A percentile compares a stretch with the other conserved stretches of the same genome.
Evolutionary conservation across 2,888 invertebrate species (phyloP).

Genomic region (Lordiphosa fenestrarum): DNA sequence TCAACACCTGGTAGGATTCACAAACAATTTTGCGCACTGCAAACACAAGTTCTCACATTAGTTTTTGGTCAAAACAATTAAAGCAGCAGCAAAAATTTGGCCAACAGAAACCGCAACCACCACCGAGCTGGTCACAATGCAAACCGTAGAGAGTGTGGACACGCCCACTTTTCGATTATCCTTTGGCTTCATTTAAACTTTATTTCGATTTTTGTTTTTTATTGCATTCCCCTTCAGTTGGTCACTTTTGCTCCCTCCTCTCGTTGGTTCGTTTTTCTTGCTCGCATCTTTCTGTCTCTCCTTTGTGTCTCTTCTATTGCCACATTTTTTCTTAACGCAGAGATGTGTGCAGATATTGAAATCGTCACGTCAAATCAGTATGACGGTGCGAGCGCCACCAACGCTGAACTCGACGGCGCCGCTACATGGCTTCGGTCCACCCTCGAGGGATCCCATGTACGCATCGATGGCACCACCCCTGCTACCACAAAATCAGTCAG

Average conservation of each 20-base stretch:
- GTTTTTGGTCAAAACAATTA: conserved; percentile 55
- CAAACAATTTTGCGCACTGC: conserved; percentile 34
- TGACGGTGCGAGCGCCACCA: conserved; percentile 92
- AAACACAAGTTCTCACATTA: conserved; percentile 35
- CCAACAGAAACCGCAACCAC: conserved; percentile 34
- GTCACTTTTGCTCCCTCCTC: conserved; percentile 23
- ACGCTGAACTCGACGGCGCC: conserved; percentile 84
- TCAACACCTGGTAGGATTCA: conserved; percentile 34
- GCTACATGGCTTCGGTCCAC: conserved; percentile 81
- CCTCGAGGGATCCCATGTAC: conserved; percentile 79
- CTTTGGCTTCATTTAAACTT: conserved; percentile 10
- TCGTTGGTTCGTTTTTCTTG: conserved; percentile 57
- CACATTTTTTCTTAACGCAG: conserved; percentile 81
- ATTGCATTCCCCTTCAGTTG: conserved; percentile 22
- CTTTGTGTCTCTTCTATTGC: conserved; percentile 81
- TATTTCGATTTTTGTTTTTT: conserved; percentile 19
- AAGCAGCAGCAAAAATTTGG: conserved; percentile 36
- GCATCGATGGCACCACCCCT: conserved; percentile 79
- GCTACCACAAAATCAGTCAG: conserved; percentile 68
- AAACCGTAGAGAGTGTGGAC: conserved; percentile 10
- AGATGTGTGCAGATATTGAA: conserved; percentile 89
- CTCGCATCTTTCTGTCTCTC: conserved; percentile 74
- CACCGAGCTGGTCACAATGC: conserved; percentile 12
- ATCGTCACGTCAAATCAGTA: conserved; percentile 92
- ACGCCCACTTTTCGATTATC: conserved; percentile 23